A percentile compares a stretch with the other conserved stretches of the same genome.
phyloP scores from a whole-genome alignment of 2,113 vertebrate genomes.

The Spea multiplicata region DNA sequence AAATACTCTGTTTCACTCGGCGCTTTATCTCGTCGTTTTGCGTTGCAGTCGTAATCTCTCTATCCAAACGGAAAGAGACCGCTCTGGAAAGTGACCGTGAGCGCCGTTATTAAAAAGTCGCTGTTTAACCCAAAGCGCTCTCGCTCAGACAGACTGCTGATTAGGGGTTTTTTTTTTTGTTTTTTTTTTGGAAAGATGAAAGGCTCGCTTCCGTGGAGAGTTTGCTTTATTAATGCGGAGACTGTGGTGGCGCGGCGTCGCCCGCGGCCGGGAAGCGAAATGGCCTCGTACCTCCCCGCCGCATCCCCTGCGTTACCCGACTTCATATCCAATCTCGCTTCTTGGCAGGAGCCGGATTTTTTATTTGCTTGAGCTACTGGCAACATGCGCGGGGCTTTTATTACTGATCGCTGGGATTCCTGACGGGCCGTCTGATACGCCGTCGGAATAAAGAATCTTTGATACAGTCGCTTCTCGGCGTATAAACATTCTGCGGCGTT shows the following conservation, averaged over 20 bases:
- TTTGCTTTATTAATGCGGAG: constrained; percentile 19
- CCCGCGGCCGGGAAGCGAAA: constrained; percentile 36
- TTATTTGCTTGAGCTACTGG: constrained; percentile 20
- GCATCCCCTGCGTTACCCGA: constrained; percentile 11
- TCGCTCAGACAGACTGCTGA: constrained; percentile 19
- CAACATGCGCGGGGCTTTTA: no score
- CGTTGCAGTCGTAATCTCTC: no score
- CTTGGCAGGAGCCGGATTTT: constrained; percentile 21
- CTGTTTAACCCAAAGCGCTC: neutral
- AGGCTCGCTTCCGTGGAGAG: neutral
- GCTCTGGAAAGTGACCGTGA: neutral
- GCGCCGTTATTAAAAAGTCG: neutral
- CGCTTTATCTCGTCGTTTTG: no score
- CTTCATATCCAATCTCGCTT: constrained; percentile 34
- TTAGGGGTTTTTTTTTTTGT: neutral
- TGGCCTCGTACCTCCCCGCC: neutral
- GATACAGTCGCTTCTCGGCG: no score
- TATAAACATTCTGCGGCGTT: no score
- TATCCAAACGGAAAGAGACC: neutral
- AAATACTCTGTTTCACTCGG: no score
- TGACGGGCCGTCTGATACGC: no score
- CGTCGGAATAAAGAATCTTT: no score
- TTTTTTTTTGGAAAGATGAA: constrained; percentile 16
- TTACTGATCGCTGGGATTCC: no score
- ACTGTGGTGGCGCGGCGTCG: constrained; percentile 15